A percentile compares a stretch with the other conserved stretches of the same genome.
Evolutionary conservation across 2,888 invertebrate genomes (phyloP).

Genomic region (Drosophila borealis): DNA sequence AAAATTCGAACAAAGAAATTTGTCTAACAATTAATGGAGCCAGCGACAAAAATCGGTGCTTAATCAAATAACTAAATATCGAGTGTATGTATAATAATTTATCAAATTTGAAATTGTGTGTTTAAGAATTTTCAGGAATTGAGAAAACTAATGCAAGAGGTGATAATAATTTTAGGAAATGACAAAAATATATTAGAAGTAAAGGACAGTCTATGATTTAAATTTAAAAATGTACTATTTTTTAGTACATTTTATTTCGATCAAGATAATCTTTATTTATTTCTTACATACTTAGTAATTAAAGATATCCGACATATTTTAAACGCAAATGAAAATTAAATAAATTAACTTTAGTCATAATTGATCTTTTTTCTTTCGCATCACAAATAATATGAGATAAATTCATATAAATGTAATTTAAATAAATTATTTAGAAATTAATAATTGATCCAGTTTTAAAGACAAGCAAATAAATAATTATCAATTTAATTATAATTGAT

Average conservation of each 20-base stretch:
- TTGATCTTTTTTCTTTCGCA: too few relatives aligned
- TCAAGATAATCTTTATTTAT: too few relatives aligned
- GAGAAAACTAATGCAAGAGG: too few relatives aligned
- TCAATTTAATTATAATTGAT: too few relatives aligned
- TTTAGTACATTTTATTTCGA: too few relatives aligned
- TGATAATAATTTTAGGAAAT: background rate
- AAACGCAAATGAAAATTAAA: too few relatives aligned
- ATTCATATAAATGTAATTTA: background rate
- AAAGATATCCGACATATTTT: too few relatives aligned
- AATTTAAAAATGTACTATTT: too few relatives aligned
- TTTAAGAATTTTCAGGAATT: background rate
- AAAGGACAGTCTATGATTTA: background rate
- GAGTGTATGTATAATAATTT: background rate
- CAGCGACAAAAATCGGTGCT: background rate
- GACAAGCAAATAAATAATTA: background rate
- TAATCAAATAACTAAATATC: background rate
- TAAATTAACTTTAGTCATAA: too few relatives aligned
- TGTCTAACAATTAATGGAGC: background rate
- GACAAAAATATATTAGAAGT: background rate
- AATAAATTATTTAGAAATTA: background rate
- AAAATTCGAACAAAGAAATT: conserved; percentile 5
- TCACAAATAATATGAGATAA: too few relatives aligned
- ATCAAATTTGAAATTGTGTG: background rate
- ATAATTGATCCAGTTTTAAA: too few relatives aligned
- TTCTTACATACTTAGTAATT: too few relatives aligned